phyloP scores from a whole-genome alignment of 2,888 invertebrate genomes.

The Hirtodrosophila cameraria region DNA sequence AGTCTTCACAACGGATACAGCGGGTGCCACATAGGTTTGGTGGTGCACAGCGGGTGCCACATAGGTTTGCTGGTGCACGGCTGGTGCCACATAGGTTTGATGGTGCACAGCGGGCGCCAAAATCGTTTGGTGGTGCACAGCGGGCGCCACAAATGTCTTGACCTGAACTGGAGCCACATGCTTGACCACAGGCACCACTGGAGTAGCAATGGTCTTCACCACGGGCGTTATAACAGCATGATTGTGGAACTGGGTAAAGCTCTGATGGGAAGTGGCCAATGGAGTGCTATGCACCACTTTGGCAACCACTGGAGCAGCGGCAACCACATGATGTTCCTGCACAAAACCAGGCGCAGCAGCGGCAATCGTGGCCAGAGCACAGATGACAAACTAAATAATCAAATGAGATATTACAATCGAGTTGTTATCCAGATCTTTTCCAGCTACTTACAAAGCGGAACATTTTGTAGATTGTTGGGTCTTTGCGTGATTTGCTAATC shows the following conservation, averaged over 20 bases:
- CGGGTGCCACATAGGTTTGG: conserved; percentile 44
- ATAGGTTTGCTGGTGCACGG: conserved; percentile 21
- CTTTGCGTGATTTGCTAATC: conserved; percentile 30
- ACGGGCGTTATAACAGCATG: conserved; percentile 83
- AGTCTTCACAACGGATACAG: conserved; percentile 55
- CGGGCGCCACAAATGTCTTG: conserved; percentile 26
- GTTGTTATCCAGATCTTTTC: neutral
- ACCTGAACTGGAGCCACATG: conserved; percentile 55
- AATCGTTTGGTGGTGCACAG: conserved; percentile 41
- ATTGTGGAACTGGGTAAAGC: conserved; percentile 85
- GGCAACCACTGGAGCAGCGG: conserved; percentile 75
- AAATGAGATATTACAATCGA: neutral
- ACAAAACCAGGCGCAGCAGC: conserved; percentile 79
- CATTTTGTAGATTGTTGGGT: conserved; percentile 67
- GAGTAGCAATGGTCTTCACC: conserved; percentile 46
- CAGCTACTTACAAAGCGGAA: conserved; percentile 82
- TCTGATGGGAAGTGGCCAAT: conserved; percentile 85
- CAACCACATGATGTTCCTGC: conserved; percentile 78
- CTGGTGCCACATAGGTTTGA: conserved; percentile 27
- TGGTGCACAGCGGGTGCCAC: conserved; percentile 36
- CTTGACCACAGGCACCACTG: conserved; percentile 41
- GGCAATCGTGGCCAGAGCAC: conserved; percentile 78
- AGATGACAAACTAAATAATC: conserved; percentile 63
- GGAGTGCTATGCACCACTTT: conserved; percentile 83
- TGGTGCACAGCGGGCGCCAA: conserved; percentile 44